Conservation (phyloP, 2,888 invertebrate species). For the Cantharis nigra region DNA sequence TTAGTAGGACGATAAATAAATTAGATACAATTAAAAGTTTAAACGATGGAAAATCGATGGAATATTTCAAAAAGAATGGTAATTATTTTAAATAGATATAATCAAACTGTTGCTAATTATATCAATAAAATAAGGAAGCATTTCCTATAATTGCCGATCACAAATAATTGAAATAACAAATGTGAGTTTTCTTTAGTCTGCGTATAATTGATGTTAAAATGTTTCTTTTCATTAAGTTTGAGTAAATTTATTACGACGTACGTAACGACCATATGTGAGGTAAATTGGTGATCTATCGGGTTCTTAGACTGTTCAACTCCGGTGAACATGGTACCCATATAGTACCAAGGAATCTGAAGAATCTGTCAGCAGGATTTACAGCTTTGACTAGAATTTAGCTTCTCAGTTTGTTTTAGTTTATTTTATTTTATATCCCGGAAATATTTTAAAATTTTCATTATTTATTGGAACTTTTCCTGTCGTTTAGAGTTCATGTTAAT, state of each 20-base stretch:
- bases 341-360: slow-evolving; percentile 48
- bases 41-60: background rate
- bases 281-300: slow-evolving; percentile 52
- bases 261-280: slow-evolving; percentile 50
- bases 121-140: background rate
- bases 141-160: slow-evolving; percentile 1
- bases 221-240: slow-evolving; percentile 42
- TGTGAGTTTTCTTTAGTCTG: slow-evolving; percentile 3
- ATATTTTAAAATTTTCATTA: background rate
- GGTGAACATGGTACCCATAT: slow-evolving; percentile 46
- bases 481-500: background rate
- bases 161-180: slow-evolving; percentile 1
- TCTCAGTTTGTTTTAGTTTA: slow-evolving; percentile 13
- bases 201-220: slow-evolving; percentile 27
- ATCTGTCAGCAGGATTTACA: slow-evolving; percentile 53
- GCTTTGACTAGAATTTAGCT: slow-evolving; percentile 39
- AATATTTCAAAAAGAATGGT: background rate
- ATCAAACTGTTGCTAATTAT: background rate
- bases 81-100: background rate
- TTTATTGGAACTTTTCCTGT: background rate
- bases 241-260: slow-evolving; percentile 49
- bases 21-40: background rate
- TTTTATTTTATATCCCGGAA: background rate
- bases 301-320: slow-evolving; percentile 43
- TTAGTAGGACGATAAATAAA: background rate